Evolutionary conservation across 2,888 invertebrate species (phyloP), one percentile per base, ranked within the genome.

Genomic region (Cheilosia grossa): DNA sequence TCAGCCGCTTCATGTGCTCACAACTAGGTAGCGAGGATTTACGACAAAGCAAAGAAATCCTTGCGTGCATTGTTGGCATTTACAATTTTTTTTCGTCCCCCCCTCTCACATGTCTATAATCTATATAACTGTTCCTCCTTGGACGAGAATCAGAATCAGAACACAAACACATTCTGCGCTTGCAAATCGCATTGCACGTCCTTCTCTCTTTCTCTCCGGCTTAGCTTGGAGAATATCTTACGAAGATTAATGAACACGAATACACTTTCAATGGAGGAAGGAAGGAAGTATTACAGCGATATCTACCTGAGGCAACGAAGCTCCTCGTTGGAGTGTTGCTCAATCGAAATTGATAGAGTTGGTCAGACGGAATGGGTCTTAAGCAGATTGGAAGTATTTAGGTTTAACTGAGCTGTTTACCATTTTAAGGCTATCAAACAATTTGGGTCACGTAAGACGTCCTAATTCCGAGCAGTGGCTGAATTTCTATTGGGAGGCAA

Each of bases 171-270:
- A 77, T 81, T 81, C 70, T 44, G 40, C 21, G 75, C 67, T 61
- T 77, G 70, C 72, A 81, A 85, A 85, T 81, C 66, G 70, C 47
- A 80, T 70, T 80, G 64, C 70, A 80, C 70, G 80, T 70, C 58
- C 53, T 30, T 27, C 53, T 70, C 58, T 58, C 40, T 27, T 51
- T 58, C 37, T 21, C 1, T 17, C 24, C 66, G 75, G 80, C 7
- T 4, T 1, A 7, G 27, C 27, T 27, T 1, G 27, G 27, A 74
- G 69, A 83, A 80, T 83, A 80, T 70, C 74, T 56, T 66, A 61
- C 56, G 70, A 66, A 85, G 81, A 85, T 85, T 81, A 85, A 85
- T 85, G 81, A 81, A 81, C 81, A 72, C 61, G 75, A 67, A 67
- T 66, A 51, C 40, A 40, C 7, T 42, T 33, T 66, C 59, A 47